Evolutionary conservation across 1,140 invertebrate species (phyloP), one percentile per base, ranked within the genome.

Genomic region (Drosophila orena): DNA sequence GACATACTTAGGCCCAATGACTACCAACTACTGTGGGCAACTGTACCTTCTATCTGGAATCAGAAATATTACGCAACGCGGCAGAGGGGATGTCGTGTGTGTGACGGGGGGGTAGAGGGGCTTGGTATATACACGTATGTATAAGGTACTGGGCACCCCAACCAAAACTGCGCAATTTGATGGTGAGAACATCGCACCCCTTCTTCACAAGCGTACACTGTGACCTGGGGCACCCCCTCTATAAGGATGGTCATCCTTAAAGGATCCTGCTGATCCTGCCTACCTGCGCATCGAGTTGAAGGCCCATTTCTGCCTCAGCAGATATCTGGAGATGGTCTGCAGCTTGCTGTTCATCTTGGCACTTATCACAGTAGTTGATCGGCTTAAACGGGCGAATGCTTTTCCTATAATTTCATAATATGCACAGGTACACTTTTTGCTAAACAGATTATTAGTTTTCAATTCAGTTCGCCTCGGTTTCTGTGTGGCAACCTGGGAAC

Each of bases 321-420:
- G n/a, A 42, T 65, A 38, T 7, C 38, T 61, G n/a, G 83, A 61
- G 12, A 86, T 3, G 27, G 43, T 72, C 42, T 88, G 57, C 38
- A 86, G 35, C 35, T 76, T 79, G 22, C 74, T 64, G 47, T 76
- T 83, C 10, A 86, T 66, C 70, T 72, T 83, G 7, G 34, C 70
- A 17, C 12, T 17, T 49, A 72, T 72, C 24, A 76, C 37, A 79
- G 52, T 44, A 6, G 46, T 44, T 8, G 7, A 49, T 49, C 8
- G 10, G 4, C 55, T 10, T 20, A 15, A 24, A 8, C 24, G 4
- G 7, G 4, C 14, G 0, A 12, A 20, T 27, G 12, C 3, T 3
- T 8, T 10, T 37, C 43, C 27, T 43, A 34, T 10, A 7, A 14
- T 14, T 20, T 52, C 52, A 72, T 65, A 75, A 37, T 65, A 73